These are phyloP conservation scores for Scaeva pyrastri DNA, from an alignment of 2,888 invertebrate genomes.

Conservation along the genomic window DNA sequence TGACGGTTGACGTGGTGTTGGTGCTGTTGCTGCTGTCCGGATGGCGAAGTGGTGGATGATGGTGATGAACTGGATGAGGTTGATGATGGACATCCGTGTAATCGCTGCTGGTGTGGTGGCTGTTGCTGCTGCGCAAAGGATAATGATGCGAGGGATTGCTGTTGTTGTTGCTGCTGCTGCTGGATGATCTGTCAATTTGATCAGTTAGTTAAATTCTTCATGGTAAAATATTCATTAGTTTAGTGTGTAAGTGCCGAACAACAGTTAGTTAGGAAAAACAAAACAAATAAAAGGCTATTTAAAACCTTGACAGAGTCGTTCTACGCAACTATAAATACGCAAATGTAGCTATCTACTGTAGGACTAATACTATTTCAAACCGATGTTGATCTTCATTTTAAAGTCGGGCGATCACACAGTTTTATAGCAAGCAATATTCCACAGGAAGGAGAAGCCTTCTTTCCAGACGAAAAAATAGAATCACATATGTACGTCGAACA, in stretches of 20 bases:
- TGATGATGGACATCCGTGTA: slow-evolving; percentile 80
- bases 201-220: neutral
- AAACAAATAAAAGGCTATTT: neutral
- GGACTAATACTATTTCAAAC: no score
- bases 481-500: no score
- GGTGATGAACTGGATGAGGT: slow-evolving; percentile 80
- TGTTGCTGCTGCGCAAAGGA: slow-evolving; percentile 79
- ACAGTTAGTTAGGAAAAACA: slow-evolving; percentile 62
- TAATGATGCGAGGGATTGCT: slow-evolving; percentile 78
- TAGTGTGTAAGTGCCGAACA: slow-evolving; percentile 75
- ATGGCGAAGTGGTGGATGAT: slow-evolving; percentile 80
- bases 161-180: slow-evolving; percentile 78
- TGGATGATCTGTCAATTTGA: slow-evolving; percentile 80
- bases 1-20: slow-evolving; percentile 76
- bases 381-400: no score
- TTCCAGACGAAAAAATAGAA: no score
- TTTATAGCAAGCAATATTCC: no score
- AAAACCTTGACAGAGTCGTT: neutral
- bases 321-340: neutral
- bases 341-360: no score
- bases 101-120: slow-evolving; percentile 79
- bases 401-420: no score
- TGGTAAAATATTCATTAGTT: neutral
- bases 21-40: slow-evolving; percentile 77
- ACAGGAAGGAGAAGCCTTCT: no score